Conservation (phyloP, 2,797 vertebrate species). For the Podarcis siculus region DNA sequence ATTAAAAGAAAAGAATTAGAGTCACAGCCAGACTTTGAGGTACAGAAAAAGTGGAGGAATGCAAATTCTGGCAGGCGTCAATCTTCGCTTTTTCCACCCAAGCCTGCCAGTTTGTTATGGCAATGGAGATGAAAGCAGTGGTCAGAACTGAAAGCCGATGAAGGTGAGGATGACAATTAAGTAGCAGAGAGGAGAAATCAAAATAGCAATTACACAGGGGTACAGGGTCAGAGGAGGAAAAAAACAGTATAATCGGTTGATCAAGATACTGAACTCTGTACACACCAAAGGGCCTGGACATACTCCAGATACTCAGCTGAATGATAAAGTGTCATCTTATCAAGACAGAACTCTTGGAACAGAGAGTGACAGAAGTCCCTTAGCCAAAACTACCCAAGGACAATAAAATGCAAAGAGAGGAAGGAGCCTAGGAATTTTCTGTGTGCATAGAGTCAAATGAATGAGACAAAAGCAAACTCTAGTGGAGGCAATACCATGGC, state of each 20-base stretch:
- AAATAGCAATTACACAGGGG: too few species aligned
- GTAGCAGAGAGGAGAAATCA: not conserved
- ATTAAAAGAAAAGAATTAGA: not conserved
- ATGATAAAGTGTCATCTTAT: not conserved
- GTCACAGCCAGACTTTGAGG: not conserved
- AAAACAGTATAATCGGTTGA: not conserved
- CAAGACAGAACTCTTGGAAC: not conserved
- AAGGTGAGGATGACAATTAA: not conserved
- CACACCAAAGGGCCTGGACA: not conserved
- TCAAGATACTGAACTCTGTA: too few species aligned
- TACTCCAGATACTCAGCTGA: not conserved
- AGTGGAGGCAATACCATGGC: not conserved
- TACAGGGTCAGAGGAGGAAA: not conserved
- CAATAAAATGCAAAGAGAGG: not conserved
- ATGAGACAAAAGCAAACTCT: not conserved
- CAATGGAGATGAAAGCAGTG: not conserved
- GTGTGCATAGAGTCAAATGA: not conserved
- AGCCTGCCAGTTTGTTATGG: not conserved
- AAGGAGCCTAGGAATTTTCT: not conserved
- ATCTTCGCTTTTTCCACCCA: not conserved
- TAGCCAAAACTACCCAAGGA: not conserved
- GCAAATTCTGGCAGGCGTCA: not conserved
- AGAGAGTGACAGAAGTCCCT: not conserved
- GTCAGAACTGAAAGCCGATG: not conserved
- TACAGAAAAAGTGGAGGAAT: not conserved